A percentile compares a stretch with the other conserved stretches of the same genome.
These are phyloP conservation scores for Dinocampus coccinellae DNA, from an alignment of 2,888 invertebrate genomes.

Conservation along the genomic window DNA sequence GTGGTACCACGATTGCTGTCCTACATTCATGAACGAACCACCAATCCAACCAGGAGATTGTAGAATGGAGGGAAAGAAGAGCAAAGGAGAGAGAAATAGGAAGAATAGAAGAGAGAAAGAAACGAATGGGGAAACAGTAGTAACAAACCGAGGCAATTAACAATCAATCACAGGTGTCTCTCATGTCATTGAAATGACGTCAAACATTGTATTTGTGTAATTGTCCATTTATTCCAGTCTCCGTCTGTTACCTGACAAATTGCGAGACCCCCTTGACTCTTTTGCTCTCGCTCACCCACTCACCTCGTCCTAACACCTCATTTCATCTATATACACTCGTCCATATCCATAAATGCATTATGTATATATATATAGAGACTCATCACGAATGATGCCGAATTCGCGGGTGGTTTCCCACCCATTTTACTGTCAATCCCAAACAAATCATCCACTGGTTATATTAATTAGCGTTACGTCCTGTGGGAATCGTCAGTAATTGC, in stretches of 20 bases:
- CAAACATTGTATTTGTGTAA: constrained; percentile 69
- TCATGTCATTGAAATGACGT: constrained; percentile 69
- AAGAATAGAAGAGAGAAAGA: too few species aligned
- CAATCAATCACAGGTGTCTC: constrained; percentile 69
- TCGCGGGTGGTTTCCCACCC: constrained; percentile 37
- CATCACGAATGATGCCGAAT: constrained; percentile 16
- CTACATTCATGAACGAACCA: constrained; percentile 41
- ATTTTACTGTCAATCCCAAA: constrained; percentile 66
- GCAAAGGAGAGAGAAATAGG: background rate
- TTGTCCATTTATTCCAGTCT: constrained; percentile 69
- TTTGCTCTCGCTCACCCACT: constrained; percentile 11
- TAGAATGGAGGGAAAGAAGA: background rate
- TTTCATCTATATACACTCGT: background rate
- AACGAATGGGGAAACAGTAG: too few species aligned
- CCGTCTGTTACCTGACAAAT: constrained; percentile 68
- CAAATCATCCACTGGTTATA: constrained; percentile 66
- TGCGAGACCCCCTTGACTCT: constrained; percentile 49
- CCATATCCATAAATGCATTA: background rate
- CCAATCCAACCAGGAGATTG: constrained; percentile 39
- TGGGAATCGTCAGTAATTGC: constrained; percentile 66
- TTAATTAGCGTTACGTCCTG: constrained; percentile 66
- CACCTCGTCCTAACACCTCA: background rate
- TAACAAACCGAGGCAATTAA: constrained; percentile 70
- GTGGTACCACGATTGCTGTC: constrained; percentile 37
- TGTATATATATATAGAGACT: constrained; percentile 5